Evolutionary conservation across 1,140 invertebrate species (phyloP).

Genomic region (Grapholita molesta): DNA sequence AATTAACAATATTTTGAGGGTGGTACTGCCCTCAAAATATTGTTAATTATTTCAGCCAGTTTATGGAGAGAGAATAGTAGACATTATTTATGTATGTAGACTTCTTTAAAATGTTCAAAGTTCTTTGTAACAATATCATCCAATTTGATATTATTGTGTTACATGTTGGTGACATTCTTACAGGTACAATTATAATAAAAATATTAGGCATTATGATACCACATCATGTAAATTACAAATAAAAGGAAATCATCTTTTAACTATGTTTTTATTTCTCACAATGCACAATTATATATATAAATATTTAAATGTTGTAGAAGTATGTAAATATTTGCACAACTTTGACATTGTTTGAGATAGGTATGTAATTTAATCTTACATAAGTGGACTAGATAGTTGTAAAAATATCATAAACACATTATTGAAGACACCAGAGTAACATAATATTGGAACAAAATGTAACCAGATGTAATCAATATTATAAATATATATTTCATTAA

Average conservation of each 20-base stretch:
- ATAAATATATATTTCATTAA: not conserved
- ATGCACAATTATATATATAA: not conserved
- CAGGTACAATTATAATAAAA: no score
- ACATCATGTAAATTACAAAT: no score
- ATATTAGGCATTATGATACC: no score
- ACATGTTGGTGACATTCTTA: no score
- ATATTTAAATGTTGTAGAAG: not conserved
- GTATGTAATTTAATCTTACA: not conserved
- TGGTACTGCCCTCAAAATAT: no score
- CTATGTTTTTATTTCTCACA: not conserved
- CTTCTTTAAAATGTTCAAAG: no score
- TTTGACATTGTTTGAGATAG: not conserved
- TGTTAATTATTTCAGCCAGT: no score
- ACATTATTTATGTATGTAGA: no score
- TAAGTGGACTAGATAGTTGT: not conserved
- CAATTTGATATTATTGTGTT: no score
- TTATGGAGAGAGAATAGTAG: no score
- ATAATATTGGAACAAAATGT: not conserved
- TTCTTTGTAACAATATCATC: no score
- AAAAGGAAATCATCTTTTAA: not conserved
- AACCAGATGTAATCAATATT: not conserved
- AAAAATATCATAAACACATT: constrained; percentile 2
- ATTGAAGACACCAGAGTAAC: not conserved
- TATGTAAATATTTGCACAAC: not conserved
- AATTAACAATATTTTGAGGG: no score